Evolutionary conservation across 2,797 vertebrate genomes (phyloP).

Genomic region (Pangasius larnaudii): DNA sequence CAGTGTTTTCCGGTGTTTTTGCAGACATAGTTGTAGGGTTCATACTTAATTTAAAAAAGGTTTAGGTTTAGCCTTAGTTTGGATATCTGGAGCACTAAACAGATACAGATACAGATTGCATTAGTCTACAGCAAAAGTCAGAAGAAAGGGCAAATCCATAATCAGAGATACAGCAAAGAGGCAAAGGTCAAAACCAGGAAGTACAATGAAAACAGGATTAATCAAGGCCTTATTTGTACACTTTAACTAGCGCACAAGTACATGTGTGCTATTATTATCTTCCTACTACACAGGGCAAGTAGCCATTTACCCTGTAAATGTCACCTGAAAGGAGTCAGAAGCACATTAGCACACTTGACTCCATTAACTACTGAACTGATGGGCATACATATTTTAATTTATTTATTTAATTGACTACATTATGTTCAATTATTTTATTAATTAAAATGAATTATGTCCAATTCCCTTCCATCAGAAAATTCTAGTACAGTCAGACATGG

Average conservation of each 20-base stretch:
- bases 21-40: neutral
- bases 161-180: neutral
- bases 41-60: neutral
- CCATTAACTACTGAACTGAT: neutral
- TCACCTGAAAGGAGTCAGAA: neutral
- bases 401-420: neutral
- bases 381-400: no score
- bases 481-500: neutral
- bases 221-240: neutral
- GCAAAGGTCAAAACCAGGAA: neutral
- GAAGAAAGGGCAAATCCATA: neutral
- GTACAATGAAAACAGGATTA: neutral
- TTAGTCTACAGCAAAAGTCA: neutral
- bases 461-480: neutral
- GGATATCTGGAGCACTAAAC: neutral
- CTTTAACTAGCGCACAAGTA: neutral
- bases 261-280: neutral
- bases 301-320: neutral
- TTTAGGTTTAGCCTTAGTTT: neutral
- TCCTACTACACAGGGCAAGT: neutral
- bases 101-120: neutral
- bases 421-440: neutral
- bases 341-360: slow-evolving; percentile 2
- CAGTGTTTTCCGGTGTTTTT: neutral
- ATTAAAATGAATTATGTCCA: slow-evolving; percentile 1